A percentile compares a stretch with the other conserved stretches of the same genome.
These are phyloP conservation scores for Agrochola litura DNA, from an alignment of 2,888 invertebrate species.

Conservation along the genomic window DNA sequence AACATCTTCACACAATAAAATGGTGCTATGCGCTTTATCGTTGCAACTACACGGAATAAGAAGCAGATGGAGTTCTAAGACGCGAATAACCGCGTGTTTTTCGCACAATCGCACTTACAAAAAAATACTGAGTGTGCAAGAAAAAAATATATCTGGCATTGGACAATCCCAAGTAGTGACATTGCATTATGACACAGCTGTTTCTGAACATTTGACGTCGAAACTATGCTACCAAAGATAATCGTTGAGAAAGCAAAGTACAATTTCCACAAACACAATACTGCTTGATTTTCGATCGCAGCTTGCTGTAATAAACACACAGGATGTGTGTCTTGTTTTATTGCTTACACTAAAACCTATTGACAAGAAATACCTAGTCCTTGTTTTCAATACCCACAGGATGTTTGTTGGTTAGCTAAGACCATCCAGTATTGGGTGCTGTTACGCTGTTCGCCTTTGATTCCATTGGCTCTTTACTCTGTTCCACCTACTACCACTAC, in stretches of 20 bases:
- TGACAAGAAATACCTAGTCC: not conserved
- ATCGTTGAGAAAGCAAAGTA: not conserved
- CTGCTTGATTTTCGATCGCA: not conserved
- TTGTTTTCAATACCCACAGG: not conserved
- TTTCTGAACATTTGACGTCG: not conserved
- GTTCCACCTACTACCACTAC: not conserved
- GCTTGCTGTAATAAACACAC: not conserved
- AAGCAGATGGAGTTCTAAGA: constrained; percentile 24
- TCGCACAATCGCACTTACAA: not conserved
- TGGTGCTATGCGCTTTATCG: constrained; percentile 66
- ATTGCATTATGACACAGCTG: not conserved
- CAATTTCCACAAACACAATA: too few species aligned
- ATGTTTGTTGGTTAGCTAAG: too few species aligned
- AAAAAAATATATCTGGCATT: not conserved
- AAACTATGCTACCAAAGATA: not conserved
- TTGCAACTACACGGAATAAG: constrained; percentile 39
- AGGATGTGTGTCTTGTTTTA: not conserved
- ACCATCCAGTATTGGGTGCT: not conserved
- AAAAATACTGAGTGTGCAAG: not conserved
- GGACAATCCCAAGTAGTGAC: not conserved
- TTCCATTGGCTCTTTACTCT: constrained; percentile 26
- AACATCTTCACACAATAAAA: constrained; percentile 68
- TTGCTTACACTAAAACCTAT: not conserved
- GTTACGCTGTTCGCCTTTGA: not conserved
- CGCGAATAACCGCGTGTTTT: not conserved